phyloP scores from a whole-genome alignment of 2,113 vertebrate species.

The Vireo altiloquus region DNA sequence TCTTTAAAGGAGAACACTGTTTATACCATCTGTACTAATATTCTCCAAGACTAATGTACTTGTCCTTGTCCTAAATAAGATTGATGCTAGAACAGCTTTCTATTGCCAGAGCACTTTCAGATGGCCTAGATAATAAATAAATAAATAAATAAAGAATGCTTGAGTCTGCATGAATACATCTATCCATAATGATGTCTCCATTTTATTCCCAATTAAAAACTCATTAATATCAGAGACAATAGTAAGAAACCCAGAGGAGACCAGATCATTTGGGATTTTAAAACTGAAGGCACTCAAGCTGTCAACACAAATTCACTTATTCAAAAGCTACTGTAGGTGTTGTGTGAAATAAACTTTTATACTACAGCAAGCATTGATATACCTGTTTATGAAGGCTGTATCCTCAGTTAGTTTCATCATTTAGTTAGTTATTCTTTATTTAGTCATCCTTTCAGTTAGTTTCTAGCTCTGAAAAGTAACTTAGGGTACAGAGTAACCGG shows the following conservation, averaged over 20 bases:
- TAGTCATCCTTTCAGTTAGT: not conserved
- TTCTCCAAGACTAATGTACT: not conserved
- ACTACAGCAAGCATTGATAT: not conserved
- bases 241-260: not conserved
- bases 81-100: not conserved
- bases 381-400: not conserved
- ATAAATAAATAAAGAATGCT: not conserved
- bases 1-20: not conserved
- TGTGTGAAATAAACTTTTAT: not conserved
- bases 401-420: too few relatives aligned
- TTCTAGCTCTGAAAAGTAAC: not conserved
- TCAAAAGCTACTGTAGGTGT: not conserved
- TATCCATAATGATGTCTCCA: not conserved
- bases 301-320: not conserved
- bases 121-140: not conserved
- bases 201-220: slow-evolving; percentile 12
- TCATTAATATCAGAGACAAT: slow-evolving; percentile 34
- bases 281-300: not conserved
- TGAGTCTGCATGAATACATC: not conserved
- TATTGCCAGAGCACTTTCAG: not conserved
- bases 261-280: not conserved
- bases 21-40: not conserved
- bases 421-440: too few relatives aligned
- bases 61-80: slow-evolving; percentile 12
- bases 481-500: not conserved